phyloP scores from a whole-genome alignment of 2,113 vertebrate genomes.

The Amazona guildingii region DNA sequence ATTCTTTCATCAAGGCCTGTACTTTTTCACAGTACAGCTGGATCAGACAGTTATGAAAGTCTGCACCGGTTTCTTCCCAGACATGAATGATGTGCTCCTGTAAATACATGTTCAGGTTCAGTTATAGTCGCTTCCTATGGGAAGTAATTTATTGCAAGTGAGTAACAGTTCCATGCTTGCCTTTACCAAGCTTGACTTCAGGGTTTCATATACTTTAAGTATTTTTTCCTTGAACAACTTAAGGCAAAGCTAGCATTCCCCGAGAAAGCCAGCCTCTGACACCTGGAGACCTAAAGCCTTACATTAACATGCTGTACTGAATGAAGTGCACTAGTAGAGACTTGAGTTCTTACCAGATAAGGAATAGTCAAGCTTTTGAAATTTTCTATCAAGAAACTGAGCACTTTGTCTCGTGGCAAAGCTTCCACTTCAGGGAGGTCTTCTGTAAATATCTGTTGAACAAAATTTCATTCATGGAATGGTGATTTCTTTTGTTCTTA shows the following conservation, averaged over 20 bases:
- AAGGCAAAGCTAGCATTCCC: not conserved
- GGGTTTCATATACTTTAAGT: not conserved
- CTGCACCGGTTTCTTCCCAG: constrained; percentile 88
- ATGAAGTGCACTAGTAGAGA: not conserved
- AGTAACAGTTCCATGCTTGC: not conserved
- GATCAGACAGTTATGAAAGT: constrained; percentile 95
- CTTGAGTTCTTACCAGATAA: constrained; percentile 82
- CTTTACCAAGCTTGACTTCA: not conserved
- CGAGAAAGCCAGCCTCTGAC: not conserved
- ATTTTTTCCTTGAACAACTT: not conserved
- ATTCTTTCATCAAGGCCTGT: constrained; percentile 94
- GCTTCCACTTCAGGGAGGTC: constrained; percentile 95
- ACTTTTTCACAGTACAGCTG: constrained; percentile 95
- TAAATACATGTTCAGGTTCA: not conserved
- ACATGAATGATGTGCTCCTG: constrained; percentile 90
- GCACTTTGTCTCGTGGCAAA: constrained; percentile 87
- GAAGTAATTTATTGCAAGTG: not conserved
- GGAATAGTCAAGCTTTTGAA: constrained; percentile 92
- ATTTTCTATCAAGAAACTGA: constrained; percentile 90
- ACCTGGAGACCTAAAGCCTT: not conserved
- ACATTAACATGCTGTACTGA: not conserved
- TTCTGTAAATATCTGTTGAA: constrained; percentile 94
- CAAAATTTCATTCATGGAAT: not conserved
- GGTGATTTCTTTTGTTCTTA: not conserved
- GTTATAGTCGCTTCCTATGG: not conserved